Conservation (phyloP, 2,888 invertebrate genomes). For the Eugnorisma glareosa region DNA sequence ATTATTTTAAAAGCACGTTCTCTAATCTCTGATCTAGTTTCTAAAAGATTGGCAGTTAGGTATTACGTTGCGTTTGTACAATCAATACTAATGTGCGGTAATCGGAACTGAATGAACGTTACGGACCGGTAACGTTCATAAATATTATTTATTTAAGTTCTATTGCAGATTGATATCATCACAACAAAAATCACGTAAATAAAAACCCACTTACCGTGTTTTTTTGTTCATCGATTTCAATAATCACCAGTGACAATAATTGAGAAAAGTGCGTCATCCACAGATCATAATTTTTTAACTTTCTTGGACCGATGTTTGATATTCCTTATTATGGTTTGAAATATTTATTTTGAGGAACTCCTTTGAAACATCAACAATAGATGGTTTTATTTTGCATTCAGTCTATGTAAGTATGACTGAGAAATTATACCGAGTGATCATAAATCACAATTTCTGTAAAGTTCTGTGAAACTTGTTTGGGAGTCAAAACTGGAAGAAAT, state of each 20-base stretch:
- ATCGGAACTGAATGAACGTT: neutral
- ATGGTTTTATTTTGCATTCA: neutral
- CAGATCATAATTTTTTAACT: too few species aligned
- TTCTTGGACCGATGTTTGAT: neutral
- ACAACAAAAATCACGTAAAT: slow-evolving; percentile 8
- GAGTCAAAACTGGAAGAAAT: neutral
- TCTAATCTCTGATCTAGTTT: slow-evolving; percentile 28
- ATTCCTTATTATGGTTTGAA: too few species aligned
- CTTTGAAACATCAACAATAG: neutral
- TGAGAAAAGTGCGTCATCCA: too few species aligned
- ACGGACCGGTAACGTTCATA: neutral
- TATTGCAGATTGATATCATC: neutral
- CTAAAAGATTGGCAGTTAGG: slow-evolving; percentile 8
- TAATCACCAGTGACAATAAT: too few species aligned
- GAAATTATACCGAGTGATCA: slow-evolving; percentile 3
- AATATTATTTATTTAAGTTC: neutral
- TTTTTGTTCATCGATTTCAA: neutral
- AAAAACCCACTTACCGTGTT: neutral
- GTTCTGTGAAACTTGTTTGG: neutral
- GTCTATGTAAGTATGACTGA: neutral
- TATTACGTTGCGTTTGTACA: slow-evolving; percentile 4
- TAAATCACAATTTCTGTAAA: neutral
- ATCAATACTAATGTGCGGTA: neutral
- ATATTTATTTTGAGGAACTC: neutral
- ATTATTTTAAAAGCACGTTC: slow-evolving; percentile 54